phyloP scores from a whole-genome alignment of 2,888 invertebrate genomes.

The Neocrepidodera transversa region DNA sequence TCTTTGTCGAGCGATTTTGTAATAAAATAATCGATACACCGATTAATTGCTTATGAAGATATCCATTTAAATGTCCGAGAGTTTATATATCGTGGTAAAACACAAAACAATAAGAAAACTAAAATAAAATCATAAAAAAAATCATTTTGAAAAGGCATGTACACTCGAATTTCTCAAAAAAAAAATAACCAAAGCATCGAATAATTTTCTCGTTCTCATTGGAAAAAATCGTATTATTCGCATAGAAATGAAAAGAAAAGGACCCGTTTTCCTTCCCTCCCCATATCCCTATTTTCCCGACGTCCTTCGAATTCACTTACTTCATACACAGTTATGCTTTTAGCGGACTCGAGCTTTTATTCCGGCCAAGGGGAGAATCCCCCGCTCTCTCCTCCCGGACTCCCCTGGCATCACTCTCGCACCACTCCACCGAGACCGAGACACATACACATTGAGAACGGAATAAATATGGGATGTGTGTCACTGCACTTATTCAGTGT shows the following conservation, averaged over 20 bases:
- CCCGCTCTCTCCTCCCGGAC: neutral
- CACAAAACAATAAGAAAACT: too few species aligned
- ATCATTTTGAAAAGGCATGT: too few species aligned
- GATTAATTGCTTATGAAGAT: too few species aligned
- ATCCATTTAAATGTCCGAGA: too few species aligned
- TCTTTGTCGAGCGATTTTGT: too few species aligned
- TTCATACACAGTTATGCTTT: constrained; percentile 61
- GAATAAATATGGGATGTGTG: constrained; percentile 51
- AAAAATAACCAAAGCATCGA: neutral
- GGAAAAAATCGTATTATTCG: constrained; percentile 2
- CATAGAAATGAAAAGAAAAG: constrained; percentile 5
- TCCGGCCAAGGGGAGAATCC: constrained; percentile 33
- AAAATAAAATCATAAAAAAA: too few species aligned
- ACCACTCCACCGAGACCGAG: neutral
- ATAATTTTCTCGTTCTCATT: neutral
- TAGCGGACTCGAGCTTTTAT: constrained; percentile 53
- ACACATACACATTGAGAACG: constrained; percentile 3
- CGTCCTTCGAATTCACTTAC: constrained; percentile 60
- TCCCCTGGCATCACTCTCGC: constrained; percentile 6
- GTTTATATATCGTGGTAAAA: too few species aligned
- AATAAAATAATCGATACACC: too few species aligned
- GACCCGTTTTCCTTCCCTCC: neutral
- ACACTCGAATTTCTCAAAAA: too few species aligned
- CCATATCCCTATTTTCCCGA: constrained; percentile 23
- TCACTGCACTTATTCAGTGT: constrained; percentile 46